Percentiles rank a stretch among this genome's conserved stretches.
Evolutionary conservation across 2,113 vertebrate species (phyloP).

Genomic region (Alethe diademata): DNA sequence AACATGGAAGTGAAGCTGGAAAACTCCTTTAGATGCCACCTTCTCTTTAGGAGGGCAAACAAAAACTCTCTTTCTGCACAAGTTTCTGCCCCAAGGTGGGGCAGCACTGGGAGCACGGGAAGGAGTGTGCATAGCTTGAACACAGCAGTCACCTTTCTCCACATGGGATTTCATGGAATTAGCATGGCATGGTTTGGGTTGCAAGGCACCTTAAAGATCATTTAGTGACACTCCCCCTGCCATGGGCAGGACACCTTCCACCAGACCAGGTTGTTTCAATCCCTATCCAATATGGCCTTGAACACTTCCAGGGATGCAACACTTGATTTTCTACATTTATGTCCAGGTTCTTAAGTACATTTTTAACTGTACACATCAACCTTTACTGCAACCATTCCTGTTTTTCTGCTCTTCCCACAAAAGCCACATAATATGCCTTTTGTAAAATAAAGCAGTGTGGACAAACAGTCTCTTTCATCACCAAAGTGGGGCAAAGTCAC

Average conservation of each 20-base stretch:
- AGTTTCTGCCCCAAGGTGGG: not conserved
- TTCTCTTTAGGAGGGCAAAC: not conserved
- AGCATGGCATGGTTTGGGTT: not conserved
- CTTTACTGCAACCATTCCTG: not conserved
- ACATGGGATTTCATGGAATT: not conserved
- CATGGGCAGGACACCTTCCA: not conserved
- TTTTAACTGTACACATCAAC: not conserved
- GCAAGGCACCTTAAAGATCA: not conserved
- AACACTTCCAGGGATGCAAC: not conserved
- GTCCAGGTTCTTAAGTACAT: not conserved
- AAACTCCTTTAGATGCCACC: not conserved
- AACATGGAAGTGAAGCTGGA: not conserved
- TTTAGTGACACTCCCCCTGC: not conserved
- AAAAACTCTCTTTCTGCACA: not conserved
- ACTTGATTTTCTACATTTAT: not conserved
- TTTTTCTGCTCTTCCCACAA: not conserved
- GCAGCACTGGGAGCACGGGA: not conserved
- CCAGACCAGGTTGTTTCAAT: not conserved
- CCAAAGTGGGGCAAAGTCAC: not conserved
- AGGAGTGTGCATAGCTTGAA: not conserved
- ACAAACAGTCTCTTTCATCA: not conserved
- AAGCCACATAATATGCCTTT: not conserved
- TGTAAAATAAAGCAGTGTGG: not conserved
- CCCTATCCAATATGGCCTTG: not conserved
- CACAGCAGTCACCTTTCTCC: not conserved